Base-by-base conservation (phyloP, 2,113 vertebrate species). In the Oophaga pumilio region DNA sequence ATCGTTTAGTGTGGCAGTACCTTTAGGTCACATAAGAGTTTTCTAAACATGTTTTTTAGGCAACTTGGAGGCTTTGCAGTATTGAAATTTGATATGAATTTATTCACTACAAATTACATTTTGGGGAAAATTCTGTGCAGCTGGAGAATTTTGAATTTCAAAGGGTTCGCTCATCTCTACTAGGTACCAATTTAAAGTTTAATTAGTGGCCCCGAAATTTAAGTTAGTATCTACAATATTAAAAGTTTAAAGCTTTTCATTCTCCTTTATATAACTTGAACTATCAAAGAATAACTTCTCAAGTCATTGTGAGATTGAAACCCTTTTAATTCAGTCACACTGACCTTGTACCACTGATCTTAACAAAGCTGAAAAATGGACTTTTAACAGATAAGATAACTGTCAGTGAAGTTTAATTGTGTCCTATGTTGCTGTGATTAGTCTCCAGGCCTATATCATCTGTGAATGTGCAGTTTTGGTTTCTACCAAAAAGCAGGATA, bases 361-460 rank as follows among this genome's bases (percentile, higher is more conserved):
- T 79, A 89, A 86, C 89, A 89, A 8, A 69, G 24, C 2, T 76
- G 85, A 81, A 91, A 91, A 92, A 90, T 60, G 8, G 90, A 89
- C 52, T 17, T 17, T 89, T 86, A 78, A 76, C 4, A 79, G 82
- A 64, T 87, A 89, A 89, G 85, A 76, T 7, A 60, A 86, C 64
- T 90, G 76, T 56, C 78, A 88, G 0, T 83, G 78, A 90, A 88
- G 89, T 89, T 57, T 89, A 89, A 90, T 91, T 91, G 68, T 89
- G 50, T 24, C 84, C 73, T 28, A 24, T 89, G 28, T 88, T 89
- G 0, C 0, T 76, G 85, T 76, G 81, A 89, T 88, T 87, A 89
- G 89, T 90, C 90, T 90, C 79, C 87, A 17, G 73, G 2, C 10
- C 52, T 89, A 86, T 33, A 28, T 88, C 89, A 76, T 66, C 84